Base-by-base conservation (phyloP, 35 echinoderm and acorn worm genomes). In the Acanthaster planci region DNA sequence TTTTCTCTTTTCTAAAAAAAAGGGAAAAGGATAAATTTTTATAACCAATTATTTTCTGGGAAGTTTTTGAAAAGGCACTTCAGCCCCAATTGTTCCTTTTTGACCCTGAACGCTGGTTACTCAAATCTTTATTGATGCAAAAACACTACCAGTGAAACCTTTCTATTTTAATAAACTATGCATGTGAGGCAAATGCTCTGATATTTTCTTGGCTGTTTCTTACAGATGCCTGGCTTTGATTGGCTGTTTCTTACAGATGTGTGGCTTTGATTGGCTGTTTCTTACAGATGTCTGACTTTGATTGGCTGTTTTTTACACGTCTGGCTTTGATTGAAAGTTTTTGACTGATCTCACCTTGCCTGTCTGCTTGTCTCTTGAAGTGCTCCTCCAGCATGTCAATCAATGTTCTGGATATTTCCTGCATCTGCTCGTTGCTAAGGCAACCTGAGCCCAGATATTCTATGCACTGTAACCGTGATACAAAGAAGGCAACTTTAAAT, bases 331-430 rank as follows among this genome's bases (percentile, higher is more conserved):
- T 12, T 14, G n/a, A 14, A 57, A 14, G n/a, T 57, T 57, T 57
- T 57, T n/a, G 12, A 22, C 12, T 76, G 37, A 2, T 0, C 67
- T 52, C 77, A 97, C 94, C 95, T 60, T 94, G 92, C 85, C 96
- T 91, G 50, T 99, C 96, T 12, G 57, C 56, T 34, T 94, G 91
- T 56, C 96, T 85, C 84, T 99, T 99, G 86, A 94, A 99, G 68
- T 99, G 96, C 29, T 90, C 76, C 7, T 99, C 96, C 51, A 99
- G 85, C 84, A 94, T 89, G 29, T 99, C 96, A 89, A 90, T 90
- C 27, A 99, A 79, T 0, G 89, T 87, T 34, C 87, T 99, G 14
- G 89, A 81, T 1, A 99, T 64, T 0, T 93, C 91, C 37, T 87
- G 55, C 84, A 99, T 86, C 89, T 99, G 89, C 40, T 84, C 37